Percentiles rank a stretch among this genome's conserved stretches.
phyloP scores from a whole-genome alignment of 2,113 vertebrate species.

The Galbula dea region DNA sequence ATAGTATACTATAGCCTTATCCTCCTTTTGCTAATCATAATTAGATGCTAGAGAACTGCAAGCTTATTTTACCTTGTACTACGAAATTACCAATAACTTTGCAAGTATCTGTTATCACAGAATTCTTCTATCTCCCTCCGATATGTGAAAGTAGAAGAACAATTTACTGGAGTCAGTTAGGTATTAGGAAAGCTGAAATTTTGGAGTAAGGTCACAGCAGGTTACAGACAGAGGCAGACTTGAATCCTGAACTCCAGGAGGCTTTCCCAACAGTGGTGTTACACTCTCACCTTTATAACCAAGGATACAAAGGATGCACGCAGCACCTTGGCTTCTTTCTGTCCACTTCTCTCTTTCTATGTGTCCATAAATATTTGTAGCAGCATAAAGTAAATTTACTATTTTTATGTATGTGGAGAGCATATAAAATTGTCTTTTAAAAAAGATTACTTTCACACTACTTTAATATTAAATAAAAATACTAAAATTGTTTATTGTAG shows the following conservation, averaged over 20 bases:
- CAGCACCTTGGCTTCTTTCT: rapidly evolving
- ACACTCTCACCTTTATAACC: not conserved
- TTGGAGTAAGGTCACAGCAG: not conserved
- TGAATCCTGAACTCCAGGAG: not conserved
- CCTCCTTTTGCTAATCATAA: not conserved
- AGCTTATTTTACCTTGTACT: not conserved
- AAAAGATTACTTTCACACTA: not conserved
- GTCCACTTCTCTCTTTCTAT: too few relatives aligned
- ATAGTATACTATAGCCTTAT: not conserved
- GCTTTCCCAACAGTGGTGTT: not conserved
- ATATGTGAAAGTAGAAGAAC: not conserved
- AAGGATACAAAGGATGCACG: not conserved
- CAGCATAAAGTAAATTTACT: not conserved
- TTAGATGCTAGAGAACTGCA: not conserved
- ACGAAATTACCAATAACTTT: not conserved
- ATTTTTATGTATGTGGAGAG: not conserved
- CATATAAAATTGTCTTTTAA: not conserved
- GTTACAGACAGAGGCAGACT: not conserved
- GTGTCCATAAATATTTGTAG: not conserved
- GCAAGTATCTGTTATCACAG: not conserved
- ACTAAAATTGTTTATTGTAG: not conserved
- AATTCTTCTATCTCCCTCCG: not conserved
- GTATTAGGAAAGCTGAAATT: not conserved
- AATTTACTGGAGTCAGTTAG: not conserved
- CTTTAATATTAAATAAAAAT: not conserved